Conservation (phyloP, 2,113 vertebrate genomes). For the Salminus brasiliensis region DNA sequence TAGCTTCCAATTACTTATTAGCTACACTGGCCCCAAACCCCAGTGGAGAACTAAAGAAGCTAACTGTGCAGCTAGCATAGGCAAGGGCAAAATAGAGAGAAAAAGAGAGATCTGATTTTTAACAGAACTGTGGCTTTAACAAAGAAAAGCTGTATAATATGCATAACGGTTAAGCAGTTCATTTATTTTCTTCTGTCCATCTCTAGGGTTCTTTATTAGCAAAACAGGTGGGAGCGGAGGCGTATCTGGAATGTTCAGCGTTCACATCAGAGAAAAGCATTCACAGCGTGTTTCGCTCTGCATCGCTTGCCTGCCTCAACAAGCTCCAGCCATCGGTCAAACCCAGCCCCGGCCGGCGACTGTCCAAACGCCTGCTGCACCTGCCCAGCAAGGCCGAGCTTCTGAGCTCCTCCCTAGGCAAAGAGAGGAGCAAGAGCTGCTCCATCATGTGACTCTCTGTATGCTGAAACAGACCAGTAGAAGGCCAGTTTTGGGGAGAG, state of each 20-base stretch:
- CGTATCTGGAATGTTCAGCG: slow-evolving; percentile 92
- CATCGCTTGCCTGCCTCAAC: slow-evolving; percentile 84
- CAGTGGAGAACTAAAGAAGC: too few species aligned
- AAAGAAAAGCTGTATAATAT: background rate
- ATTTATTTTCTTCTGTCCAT: background rate
- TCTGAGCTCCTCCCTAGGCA: slow-evolving; percentile 89
- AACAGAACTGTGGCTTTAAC: background rate
- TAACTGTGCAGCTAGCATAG: too few species aligned
- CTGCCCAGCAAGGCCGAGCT: slow-evolving; percentile 87
- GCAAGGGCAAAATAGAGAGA: too few species aligned
- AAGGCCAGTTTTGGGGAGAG: background rate
- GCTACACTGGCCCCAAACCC: too few species aligned
- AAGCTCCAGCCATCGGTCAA: slow-evolving; percentile 75
- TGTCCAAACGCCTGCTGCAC: slow-evolving; percentile 90
- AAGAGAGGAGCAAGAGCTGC: slow-evolving; percentile 93
- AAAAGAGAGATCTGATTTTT: too few species aligned
- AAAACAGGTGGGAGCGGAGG: slow-evolving; percentile 88
- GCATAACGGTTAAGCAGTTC: background rate
- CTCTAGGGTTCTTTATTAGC: slow-evolving; percentile 84
- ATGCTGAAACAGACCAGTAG: slow-evolving; percentile 1
- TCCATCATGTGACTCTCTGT: slow-evolving; percentile 85
- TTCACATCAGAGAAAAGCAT: slow-evolving; percentile 96
- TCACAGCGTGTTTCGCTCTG: slow-evolving; percentile 89
- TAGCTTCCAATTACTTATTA: too few species aligned
- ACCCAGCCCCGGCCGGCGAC: slow-evolving; percentile 78